Evolutionary conservation across 2,797 vertebrate genomes (phyloP).

Genomic region (Amblyopsis hoosieri): DNA sequence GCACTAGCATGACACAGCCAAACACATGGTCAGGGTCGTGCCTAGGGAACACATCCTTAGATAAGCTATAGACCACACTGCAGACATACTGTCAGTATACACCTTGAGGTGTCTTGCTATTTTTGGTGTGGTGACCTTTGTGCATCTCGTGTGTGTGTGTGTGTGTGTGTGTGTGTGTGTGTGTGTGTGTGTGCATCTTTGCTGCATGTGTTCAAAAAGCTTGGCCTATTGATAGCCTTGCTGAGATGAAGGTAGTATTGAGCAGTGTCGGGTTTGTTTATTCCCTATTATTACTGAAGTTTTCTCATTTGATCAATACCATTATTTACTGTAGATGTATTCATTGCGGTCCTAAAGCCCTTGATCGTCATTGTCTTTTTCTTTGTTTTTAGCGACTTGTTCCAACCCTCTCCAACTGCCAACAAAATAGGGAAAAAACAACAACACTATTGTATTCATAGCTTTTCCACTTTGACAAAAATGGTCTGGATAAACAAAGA

Average conservation of each 20-base stretch:
- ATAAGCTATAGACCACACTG: slow-evolving; percentile 29
- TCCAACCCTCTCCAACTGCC: no score
- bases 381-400: no score
- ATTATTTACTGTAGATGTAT: no score
- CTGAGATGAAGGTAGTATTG: neutral
- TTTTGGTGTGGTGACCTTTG: slow-evolving; percentile 23
- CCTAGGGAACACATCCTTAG: slow-evolving; percentile 31
- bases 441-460: no score
- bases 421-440: no score
- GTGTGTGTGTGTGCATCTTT: neutral
- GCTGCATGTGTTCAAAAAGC: neutral
- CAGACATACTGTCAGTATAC: slow-evolving; percentile 18
- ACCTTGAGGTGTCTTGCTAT: slow-evolving; percentile 25
- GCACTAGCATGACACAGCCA: slow-evolving; percentile 46
- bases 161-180: neutral
- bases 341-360: no score
- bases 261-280: slow-evolving; percentile 6
- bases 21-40: slow-evolving; percentile 40
- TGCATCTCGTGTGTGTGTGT: neutral
- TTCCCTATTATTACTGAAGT: no score
- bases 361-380: no score
- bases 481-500: no score
- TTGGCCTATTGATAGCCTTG: no score
- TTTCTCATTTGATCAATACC: no score
- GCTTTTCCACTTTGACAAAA: no score